These are phyloP conservation scores for Pantherophis guttatus DNA, from an alignment of 2,113 vertebrate species.

Conservation along the genomic window DNA sequence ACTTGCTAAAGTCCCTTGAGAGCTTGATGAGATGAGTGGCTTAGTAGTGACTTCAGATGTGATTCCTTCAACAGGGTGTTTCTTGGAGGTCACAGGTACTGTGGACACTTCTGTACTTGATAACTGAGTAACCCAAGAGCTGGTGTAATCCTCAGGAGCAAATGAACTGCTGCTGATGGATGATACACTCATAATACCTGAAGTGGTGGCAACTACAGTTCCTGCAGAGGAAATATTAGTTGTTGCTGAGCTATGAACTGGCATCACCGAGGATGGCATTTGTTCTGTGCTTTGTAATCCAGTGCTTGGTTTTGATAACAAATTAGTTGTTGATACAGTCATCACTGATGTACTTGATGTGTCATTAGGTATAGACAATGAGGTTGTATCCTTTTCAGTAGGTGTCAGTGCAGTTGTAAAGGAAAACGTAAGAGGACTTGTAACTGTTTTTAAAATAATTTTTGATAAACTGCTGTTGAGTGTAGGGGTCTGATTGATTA, in stretches of 20 bases:
- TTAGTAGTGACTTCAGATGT: not conserved
- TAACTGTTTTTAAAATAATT: accelerated
- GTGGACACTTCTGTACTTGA: not conserved
- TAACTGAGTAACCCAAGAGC: not conserved
- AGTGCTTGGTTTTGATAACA: not conserved
- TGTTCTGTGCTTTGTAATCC: not conserved
- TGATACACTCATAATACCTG: not conserved
- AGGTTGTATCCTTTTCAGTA: not conserved
- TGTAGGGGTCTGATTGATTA: no score
- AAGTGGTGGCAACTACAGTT: not conserved
- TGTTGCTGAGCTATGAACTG: not conserved
- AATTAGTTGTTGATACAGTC: not conserved
- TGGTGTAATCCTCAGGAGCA: not conserved
- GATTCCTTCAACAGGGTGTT: not conserved
- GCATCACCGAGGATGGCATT: not conserved
- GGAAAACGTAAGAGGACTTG: not conserved
- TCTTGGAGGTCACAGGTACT: not conserved
- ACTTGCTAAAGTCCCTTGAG: constrained; percentile 22
- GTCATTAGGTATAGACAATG: not conserved
- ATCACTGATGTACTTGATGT: not conserved
- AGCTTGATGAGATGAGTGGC: not conserved
- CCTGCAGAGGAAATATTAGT: not conserved
- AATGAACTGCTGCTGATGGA: not conserved
- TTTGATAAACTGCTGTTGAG: accelerated
- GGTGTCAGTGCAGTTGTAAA: not conserved